Evolutionary conservation across 2,888 invertebrate species (phyloP).

Genomic region (Melanophora roralis): DNA sequence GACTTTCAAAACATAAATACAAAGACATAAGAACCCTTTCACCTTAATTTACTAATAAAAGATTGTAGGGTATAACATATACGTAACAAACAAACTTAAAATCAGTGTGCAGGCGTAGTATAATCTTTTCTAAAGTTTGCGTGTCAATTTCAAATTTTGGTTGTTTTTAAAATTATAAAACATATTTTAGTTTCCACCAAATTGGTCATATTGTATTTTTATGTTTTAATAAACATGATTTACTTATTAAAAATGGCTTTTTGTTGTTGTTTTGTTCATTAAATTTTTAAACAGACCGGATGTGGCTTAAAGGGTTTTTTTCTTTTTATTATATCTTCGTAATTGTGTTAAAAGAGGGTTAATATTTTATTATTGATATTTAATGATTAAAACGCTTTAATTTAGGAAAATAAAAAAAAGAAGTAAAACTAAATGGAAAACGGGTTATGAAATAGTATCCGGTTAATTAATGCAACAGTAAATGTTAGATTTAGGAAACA

Average conservation of each 20-base stretch:
- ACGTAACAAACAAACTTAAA: background rate
- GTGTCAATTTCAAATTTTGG: constrained; percentile 59
- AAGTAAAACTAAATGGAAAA: constrained; percentile 13
- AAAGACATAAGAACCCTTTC: too few relatives aligned
- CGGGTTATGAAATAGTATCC: constrained; percentile 54
- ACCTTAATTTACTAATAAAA: too few relatives aligned
- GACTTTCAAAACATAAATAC: too few relatives aligned
- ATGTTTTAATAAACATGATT: constrained; percentile 61
- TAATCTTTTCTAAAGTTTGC: constrained; percentile 32
- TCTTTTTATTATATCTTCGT: constrained; percentile 8
- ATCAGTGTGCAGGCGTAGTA: constrained; percentile 32
- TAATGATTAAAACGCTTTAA: constrained; percentile 51
- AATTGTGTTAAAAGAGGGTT: constrained; percentile 51
- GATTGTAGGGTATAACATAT: too few relatives aligned
- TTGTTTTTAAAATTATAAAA: constrained; percentile 9
- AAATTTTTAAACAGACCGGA: constrained; percentile 40
- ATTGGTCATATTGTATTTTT: constrained; percentile 47
- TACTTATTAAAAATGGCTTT: constrained; percentile 58
- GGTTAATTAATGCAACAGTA: constrained; percentile 11
- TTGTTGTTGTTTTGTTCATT: constrained; percentile 6
- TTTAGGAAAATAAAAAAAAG: constrained; percentile 9
- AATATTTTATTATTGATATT: constrained; percentile 60
- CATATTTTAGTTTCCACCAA: constrained; percentile 27
- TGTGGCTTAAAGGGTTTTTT: constrained; percentile 60
- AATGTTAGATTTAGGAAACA: background rate